Evolutionary conservation across 2,797 vertebrate species (phyloP), one percentile per base, ranked within the genome.

Genomic region (Microcaecilia unicolor): DNA sequence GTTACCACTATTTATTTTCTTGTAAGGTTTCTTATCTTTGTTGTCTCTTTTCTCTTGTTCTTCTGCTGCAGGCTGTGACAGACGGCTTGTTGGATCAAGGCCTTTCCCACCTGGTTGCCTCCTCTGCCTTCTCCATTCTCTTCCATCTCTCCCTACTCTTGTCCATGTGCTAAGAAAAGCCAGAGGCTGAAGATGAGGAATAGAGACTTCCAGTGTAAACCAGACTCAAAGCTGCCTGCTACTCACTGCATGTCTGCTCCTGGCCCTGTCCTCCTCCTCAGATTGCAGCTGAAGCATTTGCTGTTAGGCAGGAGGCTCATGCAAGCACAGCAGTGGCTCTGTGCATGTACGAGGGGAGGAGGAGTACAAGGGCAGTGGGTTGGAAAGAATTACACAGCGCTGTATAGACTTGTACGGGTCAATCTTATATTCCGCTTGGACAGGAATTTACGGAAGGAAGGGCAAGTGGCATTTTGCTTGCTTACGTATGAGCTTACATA

Each of bases 61-160:
- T 59, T 72, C 45, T 19, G 40, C 69, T 80, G 31, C 68, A 96
- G 91, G 86, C 87, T 96, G 86, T 93, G 85, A 86, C 61, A 17
- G 41, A 61, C 52, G 64, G 76, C 67, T 58, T 55, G 43, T 44
- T 37, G 68, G 73, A 73, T 82, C 9, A 48, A 71, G 74, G 48
- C 80, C 76, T 82, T 76, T 57, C 50, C 77, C 43, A 29, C 23
- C 7, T 14, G 44, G n/a, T 41, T 44, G 8, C 7, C 57, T 66
- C 76, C 72, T 74, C 60, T 56, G 67, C 64, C 69, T 67, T 64
- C 47, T 59, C 49, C 13, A 25, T 34, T 35, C 34, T 46, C 15
- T 3, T 28, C 47, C 52, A 8, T 58, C 28, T 58, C 44, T 63
- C 46, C 59, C 64, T 61, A 61, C 64, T 59, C 28, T 56, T 41